Conservation (phyloP, 2,888 invertebrate genomes). For the Drosophila anceps region DNA sequence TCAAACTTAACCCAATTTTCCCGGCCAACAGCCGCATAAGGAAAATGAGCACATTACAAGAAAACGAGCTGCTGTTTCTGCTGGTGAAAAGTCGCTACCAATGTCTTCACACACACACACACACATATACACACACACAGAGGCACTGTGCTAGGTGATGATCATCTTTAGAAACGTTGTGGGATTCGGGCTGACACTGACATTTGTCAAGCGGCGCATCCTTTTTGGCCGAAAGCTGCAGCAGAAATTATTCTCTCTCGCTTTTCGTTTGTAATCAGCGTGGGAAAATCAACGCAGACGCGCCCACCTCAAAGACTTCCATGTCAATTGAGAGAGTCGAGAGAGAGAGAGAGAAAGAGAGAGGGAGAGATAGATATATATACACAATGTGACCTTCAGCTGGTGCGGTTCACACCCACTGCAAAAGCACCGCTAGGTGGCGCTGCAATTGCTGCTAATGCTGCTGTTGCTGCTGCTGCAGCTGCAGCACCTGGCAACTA, state of each 20-base stretch:
- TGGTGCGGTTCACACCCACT: conserved; percentile 64
- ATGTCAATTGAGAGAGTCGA: background rate
- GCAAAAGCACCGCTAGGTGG: conserved; percentile 58
- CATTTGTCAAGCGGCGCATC: conserved; percentile 69
- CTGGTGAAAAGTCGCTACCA: conserved; percentile 45
- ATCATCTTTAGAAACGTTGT: conserved; percentile 66
- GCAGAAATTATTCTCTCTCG: conserved; percentile 13
- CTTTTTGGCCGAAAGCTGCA: conserved; percentile 53
- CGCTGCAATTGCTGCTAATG: conserved; percentile 60
- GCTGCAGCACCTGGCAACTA: conserved; percentile 75
- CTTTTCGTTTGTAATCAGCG: conserved; percentile 57
- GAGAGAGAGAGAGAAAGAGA: background rate
- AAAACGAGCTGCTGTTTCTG: conserved; percentile 45
- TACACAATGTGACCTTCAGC: conserved; percentile 48
- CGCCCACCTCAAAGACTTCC: conserved; percentile 10
- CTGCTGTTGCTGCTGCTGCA: conserved; percentile 16
- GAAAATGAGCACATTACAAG: conserved; percentile 80
- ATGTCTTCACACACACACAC: conserved; percentile 18
- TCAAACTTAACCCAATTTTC: conserved; percentile 78
- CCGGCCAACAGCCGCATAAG: conserved; percentile 63
- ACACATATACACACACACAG: background rate
- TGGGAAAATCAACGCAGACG: conserved; percentile 50
- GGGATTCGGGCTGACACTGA: conserved; percentile 67
- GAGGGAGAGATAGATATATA: background rate
- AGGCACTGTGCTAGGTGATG: conserved; percentile 26